Percentiles rank a stretch among this genome's conserved stretches.
phyloP scores from a whole-genome alignment of 2,797 vertebrate genomes.

The Siniperca scherzeri region DNA sequence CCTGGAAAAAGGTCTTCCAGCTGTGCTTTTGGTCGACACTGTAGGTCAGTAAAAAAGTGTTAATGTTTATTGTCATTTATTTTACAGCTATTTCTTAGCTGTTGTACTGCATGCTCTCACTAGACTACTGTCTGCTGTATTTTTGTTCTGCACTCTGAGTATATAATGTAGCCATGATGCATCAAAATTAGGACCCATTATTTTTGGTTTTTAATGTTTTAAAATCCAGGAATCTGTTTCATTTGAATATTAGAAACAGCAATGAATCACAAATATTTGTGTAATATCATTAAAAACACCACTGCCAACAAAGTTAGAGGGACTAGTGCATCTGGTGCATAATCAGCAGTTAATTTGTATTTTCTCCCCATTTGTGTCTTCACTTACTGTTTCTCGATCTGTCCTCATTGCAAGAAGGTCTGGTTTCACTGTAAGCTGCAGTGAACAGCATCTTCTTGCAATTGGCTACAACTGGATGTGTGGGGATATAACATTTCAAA shows the following conservation, averaged over 20 bases:
- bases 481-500: too few species aligned
- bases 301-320: too few species aligned
- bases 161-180: too few species aligned
- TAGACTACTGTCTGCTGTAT: background rate
- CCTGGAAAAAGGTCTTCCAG: fast-evolving
- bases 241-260: background rate
- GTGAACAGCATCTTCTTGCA: background rate
- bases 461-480: background rate
- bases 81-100: background rate
- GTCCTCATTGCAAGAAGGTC: too few species aligned
- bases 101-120: background rate
- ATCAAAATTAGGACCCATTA: background rate
- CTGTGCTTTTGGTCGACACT: slow-evolving; percentile 51
- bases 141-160: background rate
- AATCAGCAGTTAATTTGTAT: too few species aligned
- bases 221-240: background rate
- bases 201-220: background rate
- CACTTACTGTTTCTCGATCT: too few species aligned
- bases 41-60: slow-evolving; percentile 64
- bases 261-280: too few species aligned
- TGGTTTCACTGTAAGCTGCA: background rate
- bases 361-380: too few species aligned
- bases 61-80: background rate
- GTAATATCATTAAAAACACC: too few species aligned
- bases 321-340: too few species aligned